Percentiles rank a stretch among this genome's conserved stretches.
Conservation (phyloP, 2,888 invertebrate species). For the Priocnemis perturbator region DNA sequence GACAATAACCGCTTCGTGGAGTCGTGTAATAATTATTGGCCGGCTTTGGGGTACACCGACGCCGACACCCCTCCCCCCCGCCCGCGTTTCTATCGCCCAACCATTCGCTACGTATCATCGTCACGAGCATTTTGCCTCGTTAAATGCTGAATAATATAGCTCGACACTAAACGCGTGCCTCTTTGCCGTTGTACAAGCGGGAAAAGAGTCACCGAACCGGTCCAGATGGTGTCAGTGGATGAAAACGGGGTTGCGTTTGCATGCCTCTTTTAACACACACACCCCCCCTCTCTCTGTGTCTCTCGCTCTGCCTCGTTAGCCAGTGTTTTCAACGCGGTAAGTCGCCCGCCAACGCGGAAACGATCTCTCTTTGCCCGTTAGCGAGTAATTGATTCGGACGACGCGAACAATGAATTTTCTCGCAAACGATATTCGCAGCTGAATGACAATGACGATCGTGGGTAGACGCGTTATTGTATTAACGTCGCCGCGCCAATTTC, state of each 20-base stretch:
- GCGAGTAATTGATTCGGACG: no score
- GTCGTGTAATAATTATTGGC: slow-evolving; percentile 67
- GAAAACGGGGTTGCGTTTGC: background rate
- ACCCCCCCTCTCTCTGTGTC: background rate
- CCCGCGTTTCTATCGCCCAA: slow-evolving; percentile 13
- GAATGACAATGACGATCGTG: no score
- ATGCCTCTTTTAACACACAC: background rate
- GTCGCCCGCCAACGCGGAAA: background rate
- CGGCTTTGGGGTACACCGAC: slow-evolving; percentile 44
- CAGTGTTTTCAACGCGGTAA: background rate
- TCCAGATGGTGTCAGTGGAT: background rate
- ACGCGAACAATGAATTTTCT: no score
- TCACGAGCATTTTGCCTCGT: slow-evolving; percentile 42
- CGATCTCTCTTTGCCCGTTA: no score
- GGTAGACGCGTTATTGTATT: no score
- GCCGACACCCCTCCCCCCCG: slow-evolving; percentile 3
- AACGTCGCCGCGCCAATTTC: no score
- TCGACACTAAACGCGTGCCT: slow-evolving; percentile 27
- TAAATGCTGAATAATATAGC: slow-evolving; percentile 41
- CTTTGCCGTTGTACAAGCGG: slow-evolving; percentile 26
- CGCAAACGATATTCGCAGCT: no score
- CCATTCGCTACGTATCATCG: slow-evolving; percentile 22
- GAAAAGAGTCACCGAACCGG: slow-evolving; percentile 15
- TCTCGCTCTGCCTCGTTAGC: background rate
- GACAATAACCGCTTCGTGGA: slow-evolving; percentile 67